Evolutionary conservation across 2,888 invertebrate genomes (phyloP).

Genomic region (Galeopsomyia nigrocyanea): DNA sequence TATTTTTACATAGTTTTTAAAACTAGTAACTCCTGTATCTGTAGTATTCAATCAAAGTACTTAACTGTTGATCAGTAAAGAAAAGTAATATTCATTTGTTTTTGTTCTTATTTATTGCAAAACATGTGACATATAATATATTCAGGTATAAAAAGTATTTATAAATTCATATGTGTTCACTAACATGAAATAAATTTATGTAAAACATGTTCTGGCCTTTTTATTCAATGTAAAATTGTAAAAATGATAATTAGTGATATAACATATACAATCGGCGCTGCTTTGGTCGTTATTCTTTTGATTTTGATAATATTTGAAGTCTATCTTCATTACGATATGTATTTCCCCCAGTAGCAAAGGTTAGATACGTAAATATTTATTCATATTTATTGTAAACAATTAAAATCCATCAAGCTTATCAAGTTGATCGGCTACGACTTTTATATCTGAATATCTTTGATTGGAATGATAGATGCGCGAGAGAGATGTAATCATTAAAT

Average conservation of each 20-base stretch:
- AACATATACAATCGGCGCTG: constrained; percentile 22
- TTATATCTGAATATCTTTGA: constrained; percentile 31
- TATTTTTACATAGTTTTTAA: constrained; percentile 11
- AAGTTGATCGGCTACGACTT: constrained; percentile 28
- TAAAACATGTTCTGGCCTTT: background rate
- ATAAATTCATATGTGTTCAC: background rate
- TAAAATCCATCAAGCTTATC: background rate
- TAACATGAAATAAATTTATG: too few relatives aligned
- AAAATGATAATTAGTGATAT: constrained; percentile 31
- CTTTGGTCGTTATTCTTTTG: constrained; percentile 33
- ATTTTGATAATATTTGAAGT: constrained; percentile 58
- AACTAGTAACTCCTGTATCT: constrained; percentile 1
- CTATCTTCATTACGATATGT: constrained; percentile 59
- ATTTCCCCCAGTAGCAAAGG: constrained; percentile 52
- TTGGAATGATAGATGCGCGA: constrained; percentile 54
- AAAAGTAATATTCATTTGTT: constrained; percentile 6
- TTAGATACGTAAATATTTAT: constrained; percentile 13
- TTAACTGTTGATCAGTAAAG: constrained; percentile 31
- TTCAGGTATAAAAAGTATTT: background rate
- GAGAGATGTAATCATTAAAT: constrained; percentile 55
- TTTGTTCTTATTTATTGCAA: too few relatives aligned
- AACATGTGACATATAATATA: background rate
- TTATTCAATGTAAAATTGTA: background rate
- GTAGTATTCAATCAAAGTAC: constrained; percentile 21
- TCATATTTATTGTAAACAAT: background rate